phyloP scores from a whole-genome alignment of 2,888 invertebrate genomes.

The Lepetodrilus schrolli region DNA sequence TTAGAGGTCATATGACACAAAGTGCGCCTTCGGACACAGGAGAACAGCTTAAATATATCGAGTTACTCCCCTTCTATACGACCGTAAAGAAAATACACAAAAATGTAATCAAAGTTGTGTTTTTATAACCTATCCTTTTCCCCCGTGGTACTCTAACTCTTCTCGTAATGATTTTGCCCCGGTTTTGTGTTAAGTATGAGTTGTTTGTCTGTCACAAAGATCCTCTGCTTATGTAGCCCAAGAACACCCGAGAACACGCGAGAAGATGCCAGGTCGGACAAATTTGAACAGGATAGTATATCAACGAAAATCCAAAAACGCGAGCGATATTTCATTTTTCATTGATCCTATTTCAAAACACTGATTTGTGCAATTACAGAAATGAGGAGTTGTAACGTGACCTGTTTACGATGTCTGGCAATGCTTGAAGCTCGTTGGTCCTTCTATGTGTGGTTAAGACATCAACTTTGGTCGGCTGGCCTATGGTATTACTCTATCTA shows the following conservation, averaged over 20 bases:
- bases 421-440: too few species aligned
- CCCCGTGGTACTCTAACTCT: not conserved
- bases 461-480: too few species aligned
- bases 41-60: constrained; percentile 2
- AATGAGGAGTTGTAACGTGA: not conserved
- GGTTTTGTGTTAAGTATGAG: not conserved
- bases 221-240: constrained; percentile 1
- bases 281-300: constrained; percentile 22
- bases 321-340: not conserved
- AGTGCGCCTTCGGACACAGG: constrained; percentile 20
- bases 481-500: too few species aligned
- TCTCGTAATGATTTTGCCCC: constrained; percentile 11
- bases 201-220: constrained; percentile 1
- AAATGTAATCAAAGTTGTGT: constrained; percentile 21
- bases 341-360: constrained; percentile 24
- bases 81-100: not conserved
- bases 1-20: constrained; percentile 2
- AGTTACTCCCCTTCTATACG: constrained; percentile 6
- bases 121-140: constrained; percentile 1
- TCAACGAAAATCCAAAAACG: not conserved
- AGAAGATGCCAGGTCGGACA: not conserved
- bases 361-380: not conserved
- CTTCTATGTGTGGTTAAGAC: too few species aligned
- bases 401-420: too few species aligned
- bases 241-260: too few species aligned